Conservation (phyloP, 2,888 invertebrate species). For the Salticus scenicus region DNA sequence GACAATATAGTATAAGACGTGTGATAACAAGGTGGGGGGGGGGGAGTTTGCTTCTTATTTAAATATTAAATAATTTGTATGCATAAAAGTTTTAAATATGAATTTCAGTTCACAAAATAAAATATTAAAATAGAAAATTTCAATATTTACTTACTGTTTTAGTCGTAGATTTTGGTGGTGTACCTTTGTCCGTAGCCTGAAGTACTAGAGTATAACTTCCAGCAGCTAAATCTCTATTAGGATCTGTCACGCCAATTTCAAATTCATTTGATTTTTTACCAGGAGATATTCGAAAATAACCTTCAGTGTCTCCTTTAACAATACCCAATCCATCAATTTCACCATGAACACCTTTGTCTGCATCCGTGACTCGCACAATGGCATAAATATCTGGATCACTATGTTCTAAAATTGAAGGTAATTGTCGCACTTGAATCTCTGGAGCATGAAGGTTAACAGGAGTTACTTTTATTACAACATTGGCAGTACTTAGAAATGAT, state of each 20-base stretch:
- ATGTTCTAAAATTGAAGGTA: slow-evolving; percentile 83
- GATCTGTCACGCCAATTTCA: slow-evolving; percentile 87
- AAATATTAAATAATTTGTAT: no score
- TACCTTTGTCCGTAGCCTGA: slow-evolving; percentile 88
- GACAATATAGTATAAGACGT: no score
- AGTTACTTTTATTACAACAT: slow-evolving; percentile 82
- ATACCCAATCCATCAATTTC: slow-evolving; percentile 88
- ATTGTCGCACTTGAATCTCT: slow-evolving; percentile 85
- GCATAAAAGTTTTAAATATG: no score
- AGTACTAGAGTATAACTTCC: slow-evolving; percentile 91
- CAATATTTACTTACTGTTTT: slow-evolving; percentile 79
- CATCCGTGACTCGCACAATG: slow-evolving; percentile 88
- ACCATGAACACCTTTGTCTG: slow-evolving; percentile 89
- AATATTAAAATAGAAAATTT: no score
- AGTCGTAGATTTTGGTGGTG: slow-evolving; percentile 85
- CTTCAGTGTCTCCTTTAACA: slow-evolving; percentile 91
- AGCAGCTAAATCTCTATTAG: slow-evolving; percentile 86
- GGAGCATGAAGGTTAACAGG: slow-evolving; percentile 91
- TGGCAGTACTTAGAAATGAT: slow-evolving; percentile 72
- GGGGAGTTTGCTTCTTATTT: no score
- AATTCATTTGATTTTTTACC: slow-evolving; percentile 77
- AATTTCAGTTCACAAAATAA: no score
- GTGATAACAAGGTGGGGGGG: no score
- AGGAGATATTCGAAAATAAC: slow-evolving; percentile 87
- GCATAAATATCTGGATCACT: slow-evolving; percentile 90